Conservation (phyloP, 23 tunicate species). For the Phallusia fumigata region DNA sequence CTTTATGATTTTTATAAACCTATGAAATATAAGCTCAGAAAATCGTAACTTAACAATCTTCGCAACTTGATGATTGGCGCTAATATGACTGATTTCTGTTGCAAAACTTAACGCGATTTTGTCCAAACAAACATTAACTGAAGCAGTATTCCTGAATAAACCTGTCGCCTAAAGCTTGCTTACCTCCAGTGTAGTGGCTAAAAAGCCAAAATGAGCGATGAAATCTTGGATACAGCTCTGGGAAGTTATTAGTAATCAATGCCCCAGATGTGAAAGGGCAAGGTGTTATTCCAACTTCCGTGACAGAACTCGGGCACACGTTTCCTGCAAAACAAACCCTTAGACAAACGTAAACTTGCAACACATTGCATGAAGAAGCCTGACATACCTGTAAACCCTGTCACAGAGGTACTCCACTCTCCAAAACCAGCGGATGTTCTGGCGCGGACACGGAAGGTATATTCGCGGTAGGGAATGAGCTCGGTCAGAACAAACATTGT, state of each 20-base stretch:
- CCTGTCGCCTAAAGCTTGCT: too few relatives aligned
- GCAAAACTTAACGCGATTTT: too few relatives aligned
- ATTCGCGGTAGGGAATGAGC: conserved; percentile 26
- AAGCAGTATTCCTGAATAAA: too few relatives aligned
- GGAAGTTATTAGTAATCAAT: not conserved
- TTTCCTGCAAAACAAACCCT: not conserved
- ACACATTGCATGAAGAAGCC: not conserved
- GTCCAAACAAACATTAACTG: too few relatives aligned
- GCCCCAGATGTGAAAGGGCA: not conserved
- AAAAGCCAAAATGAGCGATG: not conserved
- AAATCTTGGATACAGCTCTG: not conserved
- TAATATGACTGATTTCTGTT: too few relatives aligned
- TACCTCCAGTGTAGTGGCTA: not conserved
- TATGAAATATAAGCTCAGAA: too few relatives aligned
- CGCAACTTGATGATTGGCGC: too few relatives aligned
- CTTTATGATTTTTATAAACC: too few relatives aligned
- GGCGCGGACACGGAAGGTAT: conserved; percentile 41
- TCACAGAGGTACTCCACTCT: conserved; percentile 22
- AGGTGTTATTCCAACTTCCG: not conserved
- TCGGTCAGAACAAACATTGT: conserved; percentile 9
- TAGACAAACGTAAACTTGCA: too few relatives aligned
- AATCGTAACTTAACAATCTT: too few relatives aligned
- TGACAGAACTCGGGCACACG: not conserved
- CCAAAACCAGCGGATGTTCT: conserved; percentile 51
- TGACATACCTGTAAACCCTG: conserved; percentile 52